Evolutionary conservation across 2,888 invertebrate genomes (phyloP), one percentile per base, ranked within the genome.

Genomic region (Hypolimnas misippus): DNA sequence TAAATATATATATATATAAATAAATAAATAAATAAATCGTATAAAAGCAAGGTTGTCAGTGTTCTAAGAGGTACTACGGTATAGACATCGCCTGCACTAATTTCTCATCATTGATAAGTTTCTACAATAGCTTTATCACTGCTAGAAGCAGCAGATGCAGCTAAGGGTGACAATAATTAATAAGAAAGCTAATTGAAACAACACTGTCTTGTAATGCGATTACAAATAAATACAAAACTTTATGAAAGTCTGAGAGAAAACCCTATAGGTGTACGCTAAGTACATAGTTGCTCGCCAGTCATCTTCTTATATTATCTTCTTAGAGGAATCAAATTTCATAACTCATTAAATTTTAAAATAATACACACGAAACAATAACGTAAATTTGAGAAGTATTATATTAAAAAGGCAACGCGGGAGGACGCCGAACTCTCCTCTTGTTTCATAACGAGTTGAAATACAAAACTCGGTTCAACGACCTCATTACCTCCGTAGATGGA

Each of bases 361-460:
- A 35, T 17, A 40, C 16, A 25, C 16, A 8, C 21, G n/a, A n/a
- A n/a, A 31, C 33, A 16, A n/a, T 50, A 49, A 14, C 16, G 29
- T 17, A 25, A 29, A 51, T n/a, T n/a, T n/a, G n/a, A 53, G 62
- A n/a, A 38, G 40, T 33, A 38, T 62, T 40, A 46, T 50, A 38
- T 49, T 40, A 49, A 63, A 57, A 57, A 58, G 25, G 14, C 21
- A 19, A 33, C 35, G 35, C 14, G 52, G 51, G 38, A 19, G 61
- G 57, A 49, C 31, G 60, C 53, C 56, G 51, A 63, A 44, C 56
- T 21, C 40, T 53, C 35, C 40, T 64, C 50, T 65, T 63, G 40
- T 61, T 66, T 68, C 49, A 52, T 63, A 67, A 65, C 50, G 68
- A 64, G 65, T 68, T 63, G 60, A 63, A 64, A 67, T 62, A 61